Base-by-base conservation (phyloP, 2,888 invertebrate species). In the Cantharis rufa region DNA sequence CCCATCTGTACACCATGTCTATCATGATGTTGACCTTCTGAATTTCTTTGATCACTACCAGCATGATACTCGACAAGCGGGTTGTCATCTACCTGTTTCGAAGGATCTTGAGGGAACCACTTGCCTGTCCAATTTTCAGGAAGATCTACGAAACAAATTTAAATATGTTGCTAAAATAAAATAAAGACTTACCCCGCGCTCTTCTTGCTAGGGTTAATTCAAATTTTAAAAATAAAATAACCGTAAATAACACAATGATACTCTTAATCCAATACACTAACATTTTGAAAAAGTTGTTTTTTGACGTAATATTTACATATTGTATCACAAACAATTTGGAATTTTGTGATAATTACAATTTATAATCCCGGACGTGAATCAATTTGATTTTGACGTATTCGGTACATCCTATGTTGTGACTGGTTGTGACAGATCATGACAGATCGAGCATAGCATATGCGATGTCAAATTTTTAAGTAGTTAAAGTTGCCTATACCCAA, bases 1-100 rank as follows among this genome's bases (percentile, higher is more conserved):
- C 92, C 93, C 92, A 93, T 93, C 79, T 87, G 85, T 18, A 91
- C 86, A 16, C 88, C 88, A 82, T 90, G 89, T 71, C 87, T 81
- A 24, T 83, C 78, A 24, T 16, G 11, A 10, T 71, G 21, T n/a
- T 69, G 24, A 79, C 78, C 48, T 66, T 72, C 5, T 9, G 81
- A 82, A 80, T 85, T 48, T 85, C 21, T 66, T 72, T 78, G 83
- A 83, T 13, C 63, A 70, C 21, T 9, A 21, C 74, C 66, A 76
- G 80, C 71, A 70, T 79, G 76, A 32, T 27, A 69, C 3, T 80
- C 78, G 15, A 80, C 78, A 24, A 62, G 66, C 5, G 82, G 82
- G 81, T 86, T 86, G 61, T 74, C 76, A 78, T 84, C 84, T 13
- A 70, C 71, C 27, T 74, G 15, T 75, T 80, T 72, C 71, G 80